Base-by-base conservation (phyloP, 2,797 vertebrate species). In the Gallinago solitaria region DNA sequence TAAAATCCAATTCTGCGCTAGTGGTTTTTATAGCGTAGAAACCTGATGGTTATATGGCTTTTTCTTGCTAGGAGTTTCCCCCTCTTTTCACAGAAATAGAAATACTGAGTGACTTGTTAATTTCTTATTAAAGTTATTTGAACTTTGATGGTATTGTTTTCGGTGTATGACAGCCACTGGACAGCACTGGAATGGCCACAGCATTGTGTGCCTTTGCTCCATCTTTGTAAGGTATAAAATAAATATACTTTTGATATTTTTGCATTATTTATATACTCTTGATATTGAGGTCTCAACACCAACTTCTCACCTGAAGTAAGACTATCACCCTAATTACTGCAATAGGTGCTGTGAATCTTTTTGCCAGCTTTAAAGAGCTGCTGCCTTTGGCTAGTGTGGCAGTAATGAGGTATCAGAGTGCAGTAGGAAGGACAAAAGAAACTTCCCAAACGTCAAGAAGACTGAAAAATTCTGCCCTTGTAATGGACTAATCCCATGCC, bases 401-500 rank as follows among this genome's bases (percentile, higher is more conserved):
- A 24, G 30, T 9, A 30, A 9, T 9, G 50, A 70, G 19, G 9
- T 19, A 56, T 67, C 9, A 23, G 14, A n/a, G 12, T 21, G 43
- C 14, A 45, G 28, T 11, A 32, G 14, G n/a, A 25, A 51, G 35
- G 35, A 33, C 60, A 50, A 50, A 85, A 78, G 24, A 60, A 89
- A 64, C 30, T 20, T 65, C 33, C 21, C n/a, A 8, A 82, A 69
- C 5, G n/a, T 59, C 35, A 45, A 16, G 5, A 64, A 74, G 50
- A 50, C 25, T 63, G 23, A 35, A 60, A 45, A 74, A 35, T 64
- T 79, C 77, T 74, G 56, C 16, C 24, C 16, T 35, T 67, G 33
- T 24, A 11, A 20, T 41, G 25, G 30, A 15, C 37, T 28, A 59
- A 45, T 9, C 20, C 33, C 8, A 11, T 0, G 0, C 12, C 30